Percentiles rank a stretch among this genome's conserved stretches.
These are phyloP conservation scores for Panulirus ornatus DNA, from an alignment of 1,140 invertebrate genomes.

Conservation along the genomic window DNA sequence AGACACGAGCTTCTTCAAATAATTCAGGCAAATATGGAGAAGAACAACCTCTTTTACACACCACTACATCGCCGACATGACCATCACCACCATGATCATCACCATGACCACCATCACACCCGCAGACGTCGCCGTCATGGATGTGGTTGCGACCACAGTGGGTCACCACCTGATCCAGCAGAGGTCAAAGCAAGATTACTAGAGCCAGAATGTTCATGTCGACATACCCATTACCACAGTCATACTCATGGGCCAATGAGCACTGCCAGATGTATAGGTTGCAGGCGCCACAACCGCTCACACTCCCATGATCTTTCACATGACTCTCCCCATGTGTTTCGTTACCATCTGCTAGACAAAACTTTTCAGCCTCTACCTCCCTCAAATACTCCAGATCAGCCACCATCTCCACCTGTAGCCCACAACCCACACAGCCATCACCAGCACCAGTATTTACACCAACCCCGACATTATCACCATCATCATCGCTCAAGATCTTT, in stretches of 20 bases:
- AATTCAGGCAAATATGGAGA: constrained; percentile 94
- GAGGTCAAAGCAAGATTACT: constrained; percentile 67
- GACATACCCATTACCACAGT: constrained; percentile 73
- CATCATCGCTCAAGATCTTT: constrained; percentile 76
- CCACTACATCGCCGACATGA: constrained; percentile 53
- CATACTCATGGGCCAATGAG: constrained; percentile 72
- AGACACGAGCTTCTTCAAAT: constrained; percentile 90
- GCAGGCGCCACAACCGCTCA: constrained; percentile 82
- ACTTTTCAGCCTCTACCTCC: constrained; percentile 51
- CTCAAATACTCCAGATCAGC: constrained; percentile 63
- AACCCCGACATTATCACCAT: constrained; percentile 53
- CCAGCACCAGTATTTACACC: constrained; percentile 39
- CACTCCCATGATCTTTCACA: constrained; percentile 84
- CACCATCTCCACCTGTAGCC: constrained; percentile 53
- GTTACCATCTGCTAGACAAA: constrained; percentile 78
- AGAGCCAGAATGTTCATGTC: constrained; percentile 76
- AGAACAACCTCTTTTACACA: constrained; percentile 86
- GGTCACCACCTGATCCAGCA: constrained; percentile 57
- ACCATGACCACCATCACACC: constrained; percentile 43
- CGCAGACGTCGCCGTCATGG: constrained; percentile 48
- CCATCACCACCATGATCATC: constrained; percentile 40
- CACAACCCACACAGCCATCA: constrained; percentile 20
- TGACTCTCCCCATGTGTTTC: constrained; percentile 78
- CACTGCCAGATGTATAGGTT: constrained; percentile 52
- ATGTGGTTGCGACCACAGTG: constrained; percentile 48